Percentiles rank a stretch among this genome's conserved stretches.
phyloP scores from a whole-genome alignment of 92 coral and sea anemone genomes.

The Zoanthus solanderi region DNA sequence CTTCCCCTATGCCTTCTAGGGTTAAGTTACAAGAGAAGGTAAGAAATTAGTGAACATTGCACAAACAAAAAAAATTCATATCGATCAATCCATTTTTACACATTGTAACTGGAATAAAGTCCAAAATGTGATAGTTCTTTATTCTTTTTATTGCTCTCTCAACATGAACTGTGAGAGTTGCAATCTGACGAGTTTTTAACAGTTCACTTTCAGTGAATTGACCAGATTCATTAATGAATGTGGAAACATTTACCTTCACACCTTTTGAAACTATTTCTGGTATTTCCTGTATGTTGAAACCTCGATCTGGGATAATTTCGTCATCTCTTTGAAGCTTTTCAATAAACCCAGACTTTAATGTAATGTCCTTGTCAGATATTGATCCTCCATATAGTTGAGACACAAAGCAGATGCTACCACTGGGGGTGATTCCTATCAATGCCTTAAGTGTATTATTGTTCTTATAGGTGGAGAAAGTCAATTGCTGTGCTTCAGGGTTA shows the following conservation, averaged over 20 bases:
- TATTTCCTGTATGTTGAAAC: slow-evolving; percentile 34
- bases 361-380: slow-evolving; percentile 51
- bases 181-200: slow-evolving; percentile 47
- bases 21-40: slow-evolving; percentile 2
- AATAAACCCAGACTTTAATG: slow-evolving; percentile 44
- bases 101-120: slow-evolving; percentile 13
- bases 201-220: slow-evolving; percentile 54
- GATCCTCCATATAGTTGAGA: slow-evolving; percentile 49
- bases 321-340: slow-evolving; percentile 52
- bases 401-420: slow-evolving; percentile 49
- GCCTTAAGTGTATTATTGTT: slow-evolving; percentile 60
- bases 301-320: slow-evolving; percentile 60
- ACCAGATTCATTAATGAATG: slow-evolving; percentile 51
- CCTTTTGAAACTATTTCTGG: slow-evolving; percentile 32
- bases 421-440: slow-evolving; percentile 49
- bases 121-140: slow-evolving; percentile 2
- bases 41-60: background rate
- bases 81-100: slow-evolving; percentile 26
- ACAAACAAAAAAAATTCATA: background rate
- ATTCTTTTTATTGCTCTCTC: background rate
- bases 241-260: background rate
- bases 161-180: slow-evolving; percentile 22
- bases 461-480: slow-evolving; percentile 43
- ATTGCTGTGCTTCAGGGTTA: slow-evolving; percentile 51
- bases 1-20: too few relatives aligned